phyloP scores from a whole-genome alignment of 2,797 vertebrate species.

The Botia kubotai region DNA sequence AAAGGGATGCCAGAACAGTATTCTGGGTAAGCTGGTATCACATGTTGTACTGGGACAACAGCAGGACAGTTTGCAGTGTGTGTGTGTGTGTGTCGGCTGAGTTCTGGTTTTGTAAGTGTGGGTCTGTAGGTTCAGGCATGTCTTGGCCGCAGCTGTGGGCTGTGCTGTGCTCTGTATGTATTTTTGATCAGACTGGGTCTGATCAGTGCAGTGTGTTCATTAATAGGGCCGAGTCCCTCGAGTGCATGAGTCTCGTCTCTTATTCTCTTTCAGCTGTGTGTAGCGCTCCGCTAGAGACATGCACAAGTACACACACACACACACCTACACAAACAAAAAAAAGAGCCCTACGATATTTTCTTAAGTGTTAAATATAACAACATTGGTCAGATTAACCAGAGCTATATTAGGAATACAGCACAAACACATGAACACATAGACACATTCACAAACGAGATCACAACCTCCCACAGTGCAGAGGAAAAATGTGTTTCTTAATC shows the following conservation, averaged over 20 bases:
- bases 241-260: slow-evolving; percentile 74
- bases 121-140: slow-evolving; percentile 64
- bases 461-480: neutral
- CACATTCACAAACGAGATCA: slow-evolving; percentile 50
- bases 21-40: neutral
- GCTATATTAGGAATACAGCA: slow-evolving; percentile 13
- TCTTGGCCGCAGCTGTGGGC: slow-evolving; percentile 64
- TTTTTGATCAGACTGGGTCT: slow-evolving; percentile 80
- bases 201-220: slow-evolving; percentile 82
- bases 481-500: neutral
- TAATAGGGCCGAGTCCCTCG: slow-evolving; percentile 80
- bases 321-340: slow-evolving; percentile 61
- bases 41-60: neutral
- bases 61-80: neutral
- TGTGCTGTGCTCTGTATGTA: slow-evolving; percentile 71
- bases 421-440: slow-evolving; percentile 4
- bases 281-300: slow-evolving; percentile 60
- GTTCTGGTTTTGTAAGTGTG: slow-evolving; percentile 50
- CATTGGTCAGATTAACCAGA: neutral
- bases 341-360: slow-evolving; percentile 27
- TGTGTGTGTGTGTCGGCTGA: neutral
- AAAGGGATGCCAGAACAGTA: neutral
- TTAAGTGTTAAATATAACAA: slow-evolving; percentile 8
- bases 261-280: slow-evolving; percentile 82
- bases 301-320: slow-evolving; percentile 69